Evolutionary conservation across 1,140 invertebrate genomes (phyloP).

Genomic region (Trichomalopsis sarcophagae): DNA sequence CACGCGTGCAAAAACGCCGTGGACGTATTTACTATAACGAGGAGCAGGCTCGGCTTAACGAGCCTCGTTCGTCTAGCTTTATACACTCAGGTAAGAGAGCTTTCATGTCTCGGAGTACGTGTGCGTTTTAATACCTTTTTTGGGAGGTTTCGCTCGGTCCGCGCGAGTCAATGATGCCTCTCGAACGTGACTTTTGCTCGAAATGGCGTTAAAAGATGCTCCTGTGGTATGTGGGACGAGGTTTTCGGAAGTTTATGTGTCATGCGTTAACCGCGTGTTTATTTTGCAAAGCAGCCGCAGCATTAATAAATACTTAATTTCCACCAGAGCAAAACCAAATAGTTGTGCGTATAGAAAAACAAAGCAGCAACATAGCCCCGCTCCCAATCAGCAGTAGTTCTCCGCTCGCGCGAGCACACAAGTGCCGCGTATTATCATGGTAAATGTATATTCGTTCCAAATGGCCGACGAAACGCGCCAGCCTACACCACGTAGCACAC

Average conservation of each 20-base stretch:
- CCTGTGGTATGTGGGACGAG: background rate
- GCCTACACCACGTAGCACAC: background rate
- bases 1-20: background rate
- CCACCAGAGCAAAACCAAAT: too few species aligned
- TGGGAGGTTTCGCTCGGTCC: background rate
- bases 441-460: slow-evolving; percentile 45
- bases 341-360: too few species aligned
- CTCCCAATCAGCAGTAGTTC: too few species aligned
- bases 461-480: background rate
- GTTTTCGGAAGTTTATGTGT: background rate
- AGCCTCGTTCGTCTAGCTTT: slow-evolving; percentile 32
- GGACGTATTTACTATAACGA: background rate
- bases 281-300: too few species aligned
- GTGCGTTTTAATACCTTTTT: slow-evolving; percentile 42
- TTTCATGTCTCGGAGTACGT: slow-evolving; percentile 24
- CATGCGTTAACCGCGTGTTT: too few species aligned
- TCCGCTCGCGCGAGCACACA: too few species aligned
- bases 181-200: slow-evolving; percentile 9
- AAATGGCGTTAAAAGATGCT: background rate
- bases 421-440: slow-evolving; percentile 42
- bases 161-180: too few species aligned
- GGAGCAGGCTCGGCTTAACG: slow-evolving; percentile 27
- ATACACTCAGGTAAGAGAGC: background rate
- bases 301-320: too few species aligned
- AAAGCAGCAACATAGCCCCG: too few species aligned